Evolutionary conservation across 2,113 vertebrate species (phyloP), one percentile per base, ranked within the genome.

Genomic region (Pimephales promelas): DNA sequence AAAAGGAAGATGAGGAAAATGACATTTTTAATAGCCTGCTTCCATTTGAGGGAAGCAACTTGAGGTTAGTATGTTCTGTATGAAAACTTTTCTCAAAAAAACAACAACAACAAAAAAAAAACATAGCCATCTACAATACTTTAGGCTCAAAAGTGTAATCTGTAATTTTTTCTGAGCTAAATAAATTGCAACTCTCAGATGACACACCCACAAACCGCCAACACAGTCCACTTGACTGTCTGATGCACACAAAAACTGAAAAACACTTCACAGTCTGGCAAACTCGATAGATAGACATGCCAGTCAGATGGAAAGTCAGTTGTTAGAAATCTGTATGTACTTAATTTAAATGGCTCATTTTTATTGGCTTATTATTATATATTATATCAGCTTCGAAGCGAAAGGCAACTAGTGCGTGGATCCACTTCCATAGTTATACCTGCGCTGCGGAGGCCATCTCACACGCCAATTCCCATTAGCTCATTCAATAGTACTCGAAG

Each of bases 1-100:
- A 47, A 82, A 49, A 52, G 14, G 79, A 71, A 40, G 9, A 64
- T 79, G 77, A 64, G n/a, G 36, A 47, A 64, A 64, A 79, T 26
- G 2, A 10, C 24, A 28, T 43, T 64, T 64, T 64, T 64, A 78
- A 78, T n/a, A 45, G 40, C 34, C n/a, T 14, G 40, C 68, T 72
- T 45, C 22, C 13, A 57, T 24, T 40, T 61, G 75, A 61, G 54
- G n/a, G 75, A 43, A 61, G 75, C 18, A 76, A 22, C 49, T n/a
- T 7, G 20, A 34, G 56, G 56, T 24, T 77, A 9, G 34, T 16
- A 43, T 24, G 34, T 78, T 77, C 75, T n/a, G 9, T 57, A 24
- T 18, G 75, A 31, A 59, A 5, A 72, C 13, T 26, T 47, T 72
- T 72, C 22, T 47, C 8, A 73, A 28, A 40, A 40, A 40, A 8